Percentiles rank a stretch among this genome's conserved stretches.
phyloP scores from a whole-genome alignment of 2,797 vertebrate genomes.

The Enoplosus armatus region DNA sequence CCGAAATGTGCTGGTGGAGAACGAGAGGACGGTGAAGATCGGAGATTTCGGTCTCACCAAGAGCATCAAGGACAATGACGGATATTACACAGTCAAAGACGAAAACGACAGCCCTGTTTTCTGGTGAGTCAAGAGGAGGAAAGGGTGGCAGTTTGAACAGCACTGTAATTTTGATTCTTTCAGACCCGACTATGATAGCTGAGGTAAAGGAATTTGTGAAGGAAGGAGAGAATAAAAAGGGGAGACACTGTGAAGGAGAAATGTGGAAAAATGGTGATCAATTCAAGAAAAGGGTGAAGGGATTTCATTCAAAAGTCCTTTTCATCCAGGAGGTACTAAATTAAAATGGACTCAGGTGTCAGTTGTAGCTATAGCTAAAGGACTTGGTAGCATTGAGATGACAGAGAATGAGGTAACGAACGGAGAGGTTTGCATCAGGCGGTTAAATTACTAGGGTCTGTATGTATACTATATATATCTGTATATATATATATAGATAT shows the following conservation, averaged over 20 bases:
- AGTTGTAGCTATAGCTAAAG: not conserved
- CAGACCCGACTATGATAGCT: not conserved
- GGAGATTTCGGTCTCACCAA: slow-evolving; percentile 98
- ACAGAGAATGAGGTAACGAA: too few species aligned
- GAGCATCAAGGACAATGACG: slow-evolving; percentile 94
- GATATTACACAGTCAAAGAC: slow-evolving; percentile 97
- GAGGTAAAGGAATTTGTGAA: not conserved
- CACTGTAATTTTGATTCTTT: not conserved
- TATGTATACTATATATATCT: too few species aligned
- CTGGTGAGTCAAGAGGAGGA: slow-evolving; percentile 84
- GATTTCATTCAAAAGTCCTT: not conserved
- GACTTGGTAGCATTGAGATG: too few species aligned
- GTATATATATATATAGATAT: too few species aligned
- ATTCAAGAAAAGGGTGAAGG: not conserved
- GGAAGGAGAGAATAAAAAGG: not conserved
- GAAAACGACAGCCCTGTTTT: slow-evolving; percentile 97
- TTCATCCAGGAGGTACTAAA: not conserved
- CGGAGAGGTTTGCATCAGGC: too few species aligned
- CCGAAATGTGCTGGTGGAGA: slow-evolving; percentile 96
- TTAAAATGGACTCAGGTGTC: not conserved
- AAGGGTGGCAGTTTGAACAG: not conserved
- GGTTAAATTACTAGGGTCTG: too few species aligned
- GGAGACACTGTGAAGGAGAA: not conserved
- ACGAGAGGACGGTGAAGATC: slow-evolving; percentile 95
- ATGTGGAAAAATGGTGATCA: not conserved